These are phyloP conservation scores for Nycteola revayana DNA, from an alignment of 2,888 invertebrate species.

Conservation along the genomic window DNA sequence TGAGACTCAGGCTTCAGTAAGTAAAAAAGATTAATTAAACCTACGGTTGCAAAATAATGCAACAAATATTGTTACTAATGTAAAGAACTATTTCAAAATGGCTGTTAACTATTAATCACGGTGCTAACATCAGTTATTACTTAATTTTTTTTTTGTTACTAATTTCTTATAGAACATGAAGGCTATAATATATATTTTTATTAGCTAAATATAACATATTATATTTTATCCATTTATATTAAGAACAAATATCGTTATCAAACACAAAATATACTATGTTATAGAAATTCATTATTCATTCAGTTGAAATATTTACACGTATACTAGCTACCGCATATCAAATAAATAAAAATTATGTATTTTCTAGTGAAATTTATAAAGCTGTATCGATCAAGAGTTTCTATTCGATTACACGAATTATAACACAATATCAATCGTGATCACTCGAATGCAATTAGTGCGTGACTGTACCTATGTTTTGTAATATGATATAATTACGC, in stretches of 20 bases:
- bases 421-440: constrained; percentile 36
- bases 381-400: constrained; percentile 27
- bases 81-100: constrained; percentile 20
- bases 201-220: too few species aligned
- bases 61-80: constrained; percentile 22
- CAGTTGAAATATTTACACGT: too few species aligned
- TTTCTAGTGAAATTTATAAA: too few species aligned
- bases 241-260: too few species aligned
- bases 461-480: constrained; percentile 44
- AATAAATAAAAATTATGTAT: too few species aligned
- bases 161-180: constrained; percentile 9
- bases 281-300: too few species aligned
- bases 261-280: too few species aligned
- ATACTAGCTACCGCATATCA: too few species aligned
- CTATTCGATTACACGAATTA: constrained; percentile 23
- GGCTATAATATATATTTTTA: too few species aligned
- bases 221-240: too few species aligned
- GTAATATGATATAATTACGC: constrained; percentile 42
- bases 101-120: constrained; percentile 21
- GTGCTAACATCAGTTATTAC: constrained; percentile 13
- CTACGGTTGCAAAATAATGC: constrained; percentile 17
- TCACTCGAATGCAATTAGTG: constrained; percentile 43
- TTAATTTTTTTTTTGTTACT: constrained; percentile 8
- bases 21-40: constrained; percentile 7
- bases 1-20: too few species aligned